A percentile compares a stretch with the other conserved stretches of the same genome.
These are phyloP conservation scores for Pipa parva DNA, from an alignment of 2,113 vertebrate genomes.

Conservation along the genomic window DNA sequence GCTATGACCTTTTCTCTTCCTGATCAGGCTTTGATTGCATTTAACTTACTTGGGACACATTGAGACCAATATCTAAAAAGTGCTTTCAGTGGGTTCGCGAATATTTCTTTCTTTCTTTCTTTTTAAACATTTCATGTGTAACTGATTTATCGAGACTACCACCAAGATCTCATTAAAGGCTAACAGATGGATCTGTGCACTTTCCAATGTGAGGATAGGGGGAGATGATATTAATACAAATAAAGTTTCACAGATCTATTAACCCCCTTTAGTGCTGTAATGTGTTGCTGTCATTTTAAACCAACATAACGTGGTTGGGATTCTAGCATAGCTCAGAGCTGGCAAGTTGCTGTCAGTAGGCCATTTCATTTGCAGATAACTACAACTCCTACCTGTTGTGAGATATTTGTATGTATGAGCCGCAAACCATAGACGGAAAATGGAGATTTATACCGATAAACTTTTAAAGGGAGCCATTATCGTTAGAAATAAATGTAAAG, in stretches of 20 bases:
- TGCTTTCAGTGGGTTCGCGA: not conserved
- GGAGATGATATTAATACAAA: slow-evolving; percentile 1
- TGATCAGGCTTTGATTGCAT: not conserved
- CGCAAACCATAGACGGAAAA: not conserved
- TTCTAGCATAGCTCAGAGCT: not conserved
- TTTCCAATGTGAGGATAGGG: not conserved
- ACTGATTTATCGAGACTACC: not conserved
- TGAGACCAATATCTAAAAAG: not conserved
- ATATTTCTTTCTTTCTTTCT: not conserved
- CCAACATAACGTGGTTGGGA: not conserved
- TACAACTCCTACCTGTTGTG: not conserved
- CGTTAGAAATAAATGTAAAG: not conserved
- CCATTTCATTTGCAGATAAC: not conserved
- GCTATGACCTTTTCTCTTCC: not conserved
- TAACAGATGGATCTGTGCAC: not conserved
- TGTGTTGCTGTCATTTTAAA: not conserved
- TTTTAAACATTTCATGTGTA: not conserved
- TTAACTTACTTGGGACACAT: not conserved
- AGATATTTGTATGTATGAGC: not conserved
- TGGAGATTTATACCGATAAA: not conserved
- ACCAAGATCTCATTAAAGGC: not conserved
- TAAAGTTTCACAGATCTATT: not conserved
- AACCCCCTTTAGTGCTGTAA: not conserved
- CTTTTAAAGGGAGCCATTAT: not conserved
- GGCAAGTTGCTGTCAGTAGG: not conserved